Evolutionary conservation across 2,113 vertebrate genomes (phyloP).

Genomic region (Lagenorhynchus albirostris): DNA sequence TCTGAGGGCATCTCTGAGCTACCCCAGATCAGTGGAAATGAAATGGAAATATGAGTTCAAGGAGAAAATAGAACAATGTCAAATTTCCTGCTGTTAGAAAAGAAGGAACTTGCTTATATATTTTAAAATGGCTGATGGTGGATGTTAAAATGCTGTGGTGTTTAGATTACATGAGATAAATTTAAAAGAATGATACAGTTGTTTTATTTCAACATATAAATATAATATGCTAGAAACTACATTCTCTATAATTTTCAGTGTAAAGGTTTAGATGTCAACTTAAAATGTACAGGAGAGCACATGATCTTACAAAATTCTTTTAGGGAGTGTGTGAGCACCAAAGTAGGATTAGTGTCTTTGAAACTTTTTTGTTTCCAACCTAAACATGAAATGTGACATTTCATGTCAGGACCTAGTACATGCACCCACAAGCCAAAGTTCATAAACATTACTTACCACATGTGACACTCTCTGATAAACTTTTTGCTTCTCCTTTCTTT

Average conservation of each 20-base stretch:
- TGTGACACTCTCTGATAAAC: not conserved
- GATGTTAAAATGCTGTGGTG: not conserved
- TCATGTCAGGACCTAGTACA: not conserved
- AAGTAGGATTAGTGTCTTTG: not conserved
- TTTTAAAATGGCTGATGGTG: not conserved
- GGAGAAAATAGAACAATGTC: constrained; percentile 53
- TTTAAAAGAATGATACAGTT: not conserved
- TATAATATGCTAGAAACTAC: not conserved
- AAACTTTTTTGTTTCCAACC: not conserved
- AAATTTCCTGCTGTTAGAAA: constrained; percentile 52
- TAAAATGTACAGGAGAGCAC: not conserved
- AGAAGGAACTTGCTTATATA: not conserved
- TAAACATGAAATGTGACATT: not conserved
- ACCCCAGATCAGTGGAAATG: constrained; percentile 35
- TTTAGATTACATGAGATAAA: not conserved
- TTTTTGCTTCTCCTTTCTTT: not conserved
- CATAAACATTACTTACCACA: not conserved
- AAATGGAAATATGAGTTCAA: constrained; percentile 59
- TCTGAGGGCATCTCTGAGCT: not conserved
- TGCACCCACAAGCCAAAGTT: not conserved
- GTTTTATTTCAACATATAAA: not conserved
- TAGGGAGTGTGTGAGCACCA: not conserved
- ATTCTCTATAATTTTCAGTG: not conserved
- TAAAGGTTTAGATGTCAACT: not conserved
- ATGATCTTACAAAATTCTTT: not conserved